Conservation (phyloP, 2,888 invertebrate genomes). For the Alloscopus bannaensis region DNA sequence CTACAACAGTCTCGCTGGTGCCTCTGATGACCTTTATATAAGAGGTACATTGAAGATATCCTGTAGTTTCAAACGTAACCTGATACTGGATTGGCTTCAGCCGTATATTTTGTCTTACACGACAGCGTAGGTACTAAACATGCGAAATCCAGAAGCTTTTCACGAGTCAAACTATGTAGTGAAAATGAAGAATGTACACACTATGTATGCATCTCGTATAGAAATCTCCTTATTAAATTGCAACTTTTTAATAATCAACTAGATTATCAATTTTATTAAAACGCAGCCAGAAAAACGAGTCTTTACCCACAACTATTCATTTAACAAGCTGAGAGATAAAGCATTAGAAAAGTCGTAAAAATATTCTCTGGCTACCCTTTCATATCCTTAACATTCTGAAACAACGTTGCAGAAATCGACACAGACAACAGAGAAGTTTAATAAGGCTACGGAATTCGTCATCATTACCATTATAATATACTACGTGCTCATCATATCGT, state of each 20-base stretch:
- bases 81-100: too few relatives aligned
- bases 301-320: conserved; percentile 50
- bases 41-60: too few relatives aligned
- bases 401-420: not conserved
- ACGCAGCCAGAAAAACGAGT: conserved; percentile 46
- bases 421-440: too few relatives aligned
- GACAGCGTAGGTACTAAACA: too few relatives aligned
- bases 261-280: conserved; percentile 52
- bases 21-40: too few relatives aligned
- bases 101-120: too few relatives aligned
- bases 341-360: conserved; percentile 55
- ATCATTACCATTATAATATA: conserved; percentile 32
- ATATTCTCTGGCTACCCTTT: conserved; percentile 26
- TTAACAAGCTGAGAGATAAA: conserved; percentile 27
- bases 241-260: conserved; percentile 53
- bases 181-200: too few relatives aligned
- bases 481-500: too few relatives aligned
- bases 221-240: conserved; percentile 47
- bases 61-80: too few relatives aligned
- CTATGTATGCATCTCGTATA: conserved; percentile 40
- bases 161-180: too few relatives aligned
- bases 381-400: not conserved
- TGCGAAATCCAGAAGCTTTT: too few relatives aligned
- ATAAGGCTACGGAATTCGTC: conserved; percentile 35
- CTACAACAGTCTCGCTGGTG: too few relatives aligned